phyloP scores from a whole-genome alignment of 2,797 vertebrate species.

The Adelosebastes latens region DNA sequence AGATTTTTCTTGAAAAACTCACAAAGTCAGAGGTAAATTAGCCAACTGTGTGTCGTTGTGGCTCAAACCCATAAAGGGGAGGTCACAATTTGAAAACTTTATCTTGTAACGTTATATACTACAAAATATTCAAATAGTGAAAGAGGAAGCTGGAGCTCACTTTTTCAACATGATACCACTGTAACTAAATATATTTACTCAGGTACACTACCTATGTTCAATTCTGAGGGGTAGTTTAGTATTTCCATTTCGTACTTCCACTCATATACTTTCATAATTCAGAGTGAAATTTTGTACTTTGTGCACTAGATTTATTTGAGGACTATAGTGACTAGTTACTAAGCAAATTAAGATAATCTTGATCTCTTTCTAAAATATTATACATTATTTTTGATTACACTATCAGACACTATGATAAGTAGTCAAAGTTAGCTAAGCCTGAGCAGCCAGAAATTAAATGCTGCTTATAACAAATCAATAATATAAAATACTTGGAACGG shows the following conservation, averaged over 20 bases:
- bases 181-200: neutral
- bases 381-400: neutral
- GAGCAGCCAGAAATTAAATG: neutral
- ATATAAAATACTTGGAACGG: neutral
- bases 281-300: neutral
- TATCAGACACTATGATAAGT: neutral
- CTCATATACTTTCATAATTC: neutral
- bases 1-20: constrained; percentile 7
- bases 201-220: neutral
- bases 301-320: neutral
- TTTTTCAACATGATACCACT: neutral
- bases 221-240: neutral
- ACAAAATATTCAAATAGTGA: neutral
- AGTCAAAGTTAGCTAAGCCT: neutral
- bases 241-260: neutral
- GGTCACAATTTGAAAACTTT: neutral
- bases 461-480: neutral
- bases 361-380: neutral
- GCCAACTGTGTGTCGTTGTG: neutral
- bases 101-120: neutral
- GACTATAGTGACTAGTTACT: neutral
- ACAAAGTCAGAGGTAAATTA: neutral
- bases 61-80: neutral
- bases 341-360: neutral
- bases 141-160: neutral